Evolutionary conservation across 2,113 vertebrate species (phyloP).

Genomic region (Microcebus jonahi): DNA sequence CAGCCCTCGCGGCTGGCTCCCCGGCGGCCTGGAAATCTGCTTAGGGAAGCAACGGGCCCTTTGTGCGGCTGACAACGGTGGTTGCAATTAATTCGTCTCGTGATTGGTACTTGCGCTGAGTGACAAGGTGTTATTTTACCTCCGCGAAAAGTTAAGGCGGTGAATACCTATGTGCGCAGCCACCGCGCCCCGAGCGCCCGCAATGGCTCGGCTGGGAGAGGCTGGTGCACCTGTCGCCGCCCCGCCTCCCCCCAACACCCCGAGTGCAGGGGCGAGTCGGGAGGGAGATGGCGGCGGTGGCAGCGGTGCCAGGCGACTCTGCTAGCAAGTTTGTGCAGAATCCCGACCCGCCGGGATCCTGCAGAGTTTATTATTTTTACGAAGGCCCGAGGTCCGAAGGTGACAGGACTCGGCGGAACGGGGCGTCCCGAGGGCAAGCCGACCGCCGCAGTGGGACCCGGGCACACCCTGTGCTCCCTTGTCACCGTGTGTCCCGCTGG

Average conservation of each 20-base stretch:
- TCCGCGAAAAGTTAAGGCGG: slow-evolving; percentile 91
- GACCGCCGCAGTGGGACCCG: fast-evolving
- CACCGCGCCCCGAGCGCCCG: slow-evolving; percentile 83
- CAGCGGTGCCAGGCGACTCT: fast-evolving
- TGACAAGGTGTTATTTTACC: slow-evolving; percentile 97
- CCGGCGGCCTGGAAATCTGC: slow-evolving; percentile 87
- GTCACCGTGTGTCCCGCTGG: fast-evolving
- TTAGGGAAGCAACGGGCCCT: slow-evolving; percentile 94
- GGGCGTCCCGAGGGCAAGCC: fast-evolving
- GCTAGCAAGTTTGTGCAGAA: neutral
- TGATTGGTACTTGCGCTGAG: slow-evolving; percentile 93
- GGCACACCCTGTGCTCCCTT: fast-evolving
- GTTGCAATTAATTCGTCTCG: slow-evolving; percentile 96
- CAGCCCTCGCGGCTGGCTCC: slow-evolving; percentile 73
- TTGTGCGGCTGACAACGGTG: slow-evolving; percentile 93
- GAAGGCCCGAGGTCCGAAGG: neutral
- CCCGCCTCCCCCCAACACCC: slow-evolving; percentile 41
- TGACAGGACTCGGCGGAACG: neutral
- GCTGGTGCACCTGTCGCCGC: neutral
- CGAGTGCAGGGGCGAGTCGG: neutral
- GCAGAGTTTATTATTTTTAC: neutral
- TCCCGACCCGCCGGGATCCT: fast-evolving
- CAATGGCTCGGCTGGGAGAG: slow-evolving; percentile 86
- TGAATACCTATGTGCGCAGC: slow-evolving; percentile 90
- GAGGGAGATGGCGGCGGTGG: neutral